phyloP scores from a whole-genome alignment of 2,113 vertebrate species.

The Anoura caudifer region DNA sequence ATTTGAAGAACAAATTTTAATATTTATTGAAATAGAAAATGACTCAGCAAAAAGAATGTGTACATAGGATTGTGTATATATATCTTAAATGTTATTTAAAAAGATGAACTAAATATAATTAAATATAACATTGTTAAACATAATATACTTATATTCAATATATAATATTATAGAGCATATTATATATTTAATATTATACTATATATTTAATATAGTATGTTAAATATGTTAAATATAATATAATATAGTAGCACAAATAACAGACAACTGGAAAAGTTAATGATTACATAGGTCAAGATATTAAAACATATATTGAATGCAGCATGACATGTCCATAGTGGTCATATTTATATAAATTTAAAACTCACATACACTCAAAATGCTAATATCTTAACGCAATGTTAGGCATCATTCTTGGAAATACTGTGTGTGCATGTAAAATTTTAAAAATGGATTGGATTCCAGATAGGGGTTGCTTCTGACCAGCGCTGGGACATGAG shows the following conservation, averaged over 20 bases:
- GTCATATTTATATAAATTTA: background rate
- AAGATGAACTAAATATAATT: background rate
- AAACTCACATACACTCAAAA: background rate
- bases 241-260: background rate
- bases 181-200: too few relatives aligned
- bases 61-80: background rate
- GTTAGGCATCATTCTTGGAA: background rate
- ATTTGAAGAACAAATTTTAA: background rate
- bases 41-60: background rate
- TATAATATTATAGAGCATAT: too few relatives aligned
- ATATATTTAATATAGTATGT: too few relatives aligned
- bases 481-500: background rate
- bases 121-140: background rate
- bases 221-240: too few relatives aligned
- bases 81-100: background rate
- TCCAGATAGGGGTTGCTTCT: background rate
- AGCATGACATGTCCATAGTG: background rate
- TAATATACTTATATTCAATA: too few relatives aligned
- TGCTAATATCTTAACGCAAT: background rate
- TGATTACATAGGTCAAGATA: too few relatives aligned
- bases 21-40: background rate
- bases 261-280: background rate
- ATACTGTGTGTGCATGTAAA: background rate
- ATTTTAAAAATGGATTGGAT: background rate
- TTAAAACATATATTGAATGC: background rate